Evolutionary conservation across 1,140 invertebrate species (phyloP).

Genomic region (Bradysia coprophila): DNA sequence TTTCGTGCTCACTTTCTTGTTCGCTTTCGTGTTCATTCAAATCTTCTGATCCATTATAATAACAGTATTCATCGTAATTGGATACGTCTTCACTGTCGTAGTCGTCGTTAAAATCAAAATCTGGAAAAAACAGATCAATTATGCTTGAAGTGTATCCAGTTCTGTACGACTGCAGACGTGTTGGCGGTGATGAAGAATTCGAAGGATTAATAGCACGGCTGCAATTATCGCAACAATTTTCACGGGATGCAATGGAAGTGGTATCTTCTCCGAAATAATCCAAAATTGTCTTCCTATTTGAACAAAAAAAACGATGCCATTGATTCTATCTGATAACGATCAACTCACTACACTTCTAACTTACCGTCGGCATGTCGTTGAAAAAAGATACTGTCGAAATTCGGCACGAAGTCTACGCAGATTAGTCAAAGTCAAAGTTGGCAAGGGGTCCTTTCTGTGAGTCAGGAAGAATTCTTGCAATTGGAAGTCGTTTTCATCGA

Average conservation of each 20-base stretch:
- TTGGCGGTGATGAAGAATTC: too few species aligned
- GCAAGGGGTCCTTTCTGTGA: slow-evolving; percentile 5
- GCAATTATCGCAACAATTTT: slow-evolving; percentile 51
- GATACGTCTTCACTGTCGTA: too few species aligned
- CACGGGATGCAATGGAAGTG: neutral
- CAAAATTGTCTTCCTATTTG: slow-evolving; percentile 5
- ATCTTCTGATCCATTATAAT: too few species aligned
- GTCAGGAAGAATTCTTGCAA: slow-evolving; percentile 10
- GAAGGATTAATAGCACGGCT: slow-evolving; percentile 7
- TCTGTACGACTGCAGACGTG: too few species aligned
- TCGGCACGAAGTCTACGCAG: slow-evolving; percentile 9
- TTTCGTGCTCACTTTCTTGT: too few species aligned
- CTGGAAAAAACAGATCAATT: too few species aligned
- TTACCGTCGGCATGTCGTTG: slow-evolving; percentile 26
- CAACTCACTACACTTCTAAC: slow-evolving; percentile 34
- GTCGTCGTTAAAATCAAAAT: too few species aligned
- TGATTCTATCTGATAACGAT: slow-evolving; percentile 1
- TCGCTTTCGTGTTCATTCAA: too few species aligned
- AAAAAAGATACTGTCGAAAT: slow-evolving; percentile 12
- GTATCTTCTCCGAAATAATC: slow-evolving; percentile 9
- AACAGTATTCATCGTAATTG: too few species aligned
- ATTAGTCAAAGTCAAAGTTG: neutral
- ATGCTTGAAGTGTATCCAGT: too few species aligned
- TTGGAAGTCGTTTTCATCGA: slow-evolving; percentile 34
- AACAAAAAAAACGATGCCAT: neutral